Evolutionary conservation across 2,888 invertebrate species (phyloP).

Genomic region (Leptinotarsa rubiginosa): DNA sequence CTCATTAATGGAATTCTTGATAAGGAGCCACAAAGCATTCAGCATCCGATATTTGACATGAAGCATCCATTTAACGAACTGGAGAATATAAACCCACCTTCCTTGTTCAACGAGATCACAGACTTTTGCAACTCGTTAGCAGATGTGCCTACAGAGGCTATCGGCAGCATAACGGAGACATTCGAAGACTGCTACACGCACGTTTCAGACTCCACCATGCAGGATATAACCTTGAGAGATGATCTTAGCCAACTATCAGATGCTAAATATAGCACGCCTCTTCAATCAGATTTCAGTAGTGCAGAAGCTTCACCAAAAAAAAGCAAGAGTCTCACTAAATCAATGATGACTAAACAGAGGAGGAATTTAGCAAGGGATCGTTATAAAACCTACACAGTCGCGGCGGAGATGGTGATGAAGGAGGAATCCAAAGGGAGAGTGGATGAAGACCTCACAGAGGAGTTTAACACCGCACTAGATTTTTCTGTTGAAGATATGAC

Average conservation of each 20-base stretch:
- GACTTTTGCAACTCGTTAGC: conserved; percentile 69
- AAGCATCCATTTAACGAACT: conserved; percentile 71
- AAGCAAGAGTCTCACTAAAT: conserved; percentile 65
- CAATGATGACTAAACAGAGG: conserved; percentile 82
- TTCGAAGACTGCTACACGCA: conserved; percentile 67
- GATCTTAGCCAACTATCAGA: conserved; percentile 65
- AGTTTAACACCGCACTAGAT: conserved; percentile 48
- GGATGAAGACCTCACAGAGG: conserved; percentile 45
- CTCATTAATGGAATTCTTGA: conserved; percentile 63
- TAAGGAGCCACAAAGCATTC: conserved; percentile 39
- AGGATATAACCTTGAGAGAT: conserved; percentile 52
- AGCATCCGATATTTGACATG: conserved; percentile 55
- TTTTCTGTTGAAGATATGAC: conserved; percentile 6
- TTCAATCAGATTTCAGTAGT: conserved; percentile 78
- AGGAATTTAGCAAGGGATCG: conserved; percentile 81
- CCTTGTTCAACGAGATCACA: conserved; percentile 76
- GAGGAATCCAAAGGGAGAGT: conserved; percentile 58
- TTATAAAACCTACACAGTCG: conserved; percentile 86
- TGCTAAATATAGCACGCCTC: conserved; percentile 72
- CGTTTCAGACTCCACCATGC: conserved; percentile 66
- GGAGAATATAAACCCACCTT: conserved; percentile 79
- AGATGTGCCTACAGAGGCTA: conserved; percentile 68
- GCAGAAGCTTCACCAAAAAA: conserved; percentile 82
- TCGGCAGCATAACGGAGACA: conserved; percentile 70
- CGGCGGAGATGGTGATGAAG: conserved; percentile 70